Conservation (phyloP, 2,797 vertebrate genomes). For the Novumbra hubbsi region DNA sequence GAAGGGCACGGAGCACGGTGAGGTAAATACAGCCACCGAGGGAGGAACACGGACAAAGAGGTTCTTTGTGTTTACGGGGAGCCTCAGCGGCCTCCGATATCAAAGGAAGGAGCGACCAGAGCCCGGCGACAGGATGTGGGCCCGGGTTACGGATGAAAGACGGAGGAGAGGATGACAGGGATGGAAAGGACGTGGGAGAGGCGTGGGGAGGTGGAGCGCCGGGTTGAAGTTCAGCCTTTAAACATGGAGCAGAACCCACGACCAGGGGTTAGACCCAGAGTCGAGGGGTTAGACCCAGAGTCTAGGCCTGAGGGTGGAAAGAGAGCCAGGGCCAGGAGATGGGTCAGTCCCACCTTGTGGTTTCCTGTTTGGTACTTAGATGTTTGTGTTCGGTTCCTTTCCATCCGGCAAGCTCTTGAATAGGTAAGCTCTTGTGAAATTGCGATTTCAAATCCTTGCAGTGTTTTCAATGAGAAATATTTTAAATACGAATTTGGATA, state of each 20-base stretch:
- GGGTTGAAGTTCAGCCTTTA: neutral
- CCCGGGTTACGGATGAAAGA: constrained; percentile 24
- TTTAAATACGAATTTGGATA: too few relatives aligned
- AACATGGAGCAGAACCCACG: neutral
- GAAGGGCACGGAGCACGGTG: neutral
- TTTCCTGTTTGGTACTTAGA: too few relatives aligned
- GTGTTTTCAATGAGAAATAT: too few relatives aligned
- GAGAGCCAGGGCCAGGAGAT: too few relatives aligned
- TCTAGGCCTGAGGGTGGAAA: too few relatives aligned
- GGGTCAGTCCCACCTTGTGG: too few relatives aligned
- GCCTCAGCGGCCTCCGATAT: constrained; percentile 45
- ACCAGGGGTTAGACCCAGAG: neutral
- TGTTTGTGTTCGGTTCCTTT: too few relatives aligned
- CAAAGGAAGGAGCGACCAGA: constrained; percentile 41
- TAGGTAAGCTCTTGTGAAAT: too few relatives aligned
- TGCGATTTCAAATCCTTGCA: too few relatives aligned
- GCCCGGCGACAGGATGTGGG: constrained; percentile 35
- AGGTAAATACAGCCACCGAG: neutral
- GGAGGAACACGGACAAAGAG: constrained; percentile 32
- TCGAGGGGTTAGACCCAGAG: too few relatives aligned
- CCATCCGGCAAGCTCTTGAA: too few relatives aligned
- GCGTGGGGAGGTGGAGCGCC: neutral
- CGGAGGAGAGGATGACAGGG: constrained; percentile 25
- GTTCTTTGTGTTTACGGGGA: constrained; percentile 42
- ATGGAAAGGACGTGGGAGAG: constrained; percentile 20